These are phyloP conservation scores for Pseudopodoces humilis DNA, from an alignment of 2,113 vertebrate genomes.

Conservation along the genomic window DNA sequence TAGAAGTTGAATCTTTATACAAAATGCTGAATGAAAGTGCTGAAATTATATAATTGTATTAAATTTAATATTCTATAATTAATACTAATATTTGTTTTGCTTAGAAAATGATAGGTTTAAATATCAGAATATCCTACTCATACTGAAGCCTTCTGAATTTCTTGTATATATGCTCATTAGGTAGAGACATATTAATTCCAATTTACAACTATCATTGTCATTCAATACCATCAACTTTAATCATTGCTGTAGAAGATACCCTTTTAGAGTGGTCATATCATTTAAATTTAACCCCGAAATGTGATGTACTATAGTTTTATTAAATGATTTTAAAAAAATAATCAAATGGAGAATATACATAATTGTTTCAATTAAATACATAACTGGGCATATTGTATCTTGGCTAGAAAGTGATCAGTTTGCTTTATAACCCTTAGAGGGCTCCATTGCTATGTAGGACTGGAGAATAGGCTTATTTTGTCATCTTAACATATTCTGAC, in stretches of 20 bases:
- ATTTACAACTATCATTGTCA: not conserved
- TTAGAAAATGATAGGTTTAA: not conserved
- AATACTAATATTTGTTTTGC: not conserved
- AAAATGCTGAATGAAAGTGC: not conserved
- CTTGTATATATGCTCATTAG: not conserved
- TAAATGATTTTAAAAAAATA: not conserved
- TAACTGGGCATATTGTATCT: not conserved
- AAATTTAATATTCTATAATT: not conserved
- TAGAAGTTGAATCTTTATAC: not conserved
- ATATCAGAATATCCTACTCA: not conserved
- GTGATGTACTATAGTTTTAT: not conserved
- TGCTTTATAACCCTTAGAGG: conserved; percentile 47
- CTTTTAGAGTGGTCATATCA: not conserved
- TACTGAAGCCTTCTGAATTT: not conserved
- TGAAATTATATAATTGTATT: not conserved
- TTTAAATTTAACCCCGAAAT: not conserved
- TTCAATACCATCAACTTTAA: not conserved
- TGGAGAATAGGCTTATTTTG: not conserved
- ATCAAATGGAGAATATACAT: not conserved
- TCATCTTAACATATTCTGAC: not conserved
- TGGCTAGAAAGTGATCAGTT: not conserved
- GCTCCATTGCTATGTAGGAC: conserved; percentile 27
- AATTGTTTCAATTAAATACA: not conserved
- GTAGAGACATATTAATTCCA: not conserved
- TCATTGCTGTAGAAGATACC: not conserved